These are phyloP conservation scores for Lycophotia porphyrea DNA, from an alignment of 2,888 invertebrate genomes.

Conservation along the genomic window DNA sequence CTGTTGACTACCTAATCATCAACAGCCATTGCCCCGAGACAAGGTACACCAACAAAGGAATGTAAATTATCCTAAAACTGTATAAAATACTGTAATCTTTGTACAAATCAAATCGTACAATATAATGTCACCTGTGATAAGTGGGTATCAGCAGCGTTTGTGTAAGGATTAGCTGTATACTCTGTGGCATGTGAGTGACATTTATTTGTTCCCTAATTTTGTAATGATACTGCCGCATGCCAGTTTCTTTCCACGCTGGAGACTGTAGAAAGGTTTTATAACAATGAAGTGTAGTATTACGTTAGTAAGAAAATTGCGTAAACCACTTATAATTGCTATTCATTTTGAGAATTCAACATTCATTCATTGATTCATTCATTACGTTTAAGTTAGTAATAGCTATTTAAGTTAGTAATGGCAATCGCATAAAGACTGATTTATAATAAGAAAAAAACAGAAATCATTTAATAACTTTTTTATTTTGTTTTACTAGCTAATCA, in stretches of 20 bases:
- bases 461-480: slow-evolving; percentile 6
- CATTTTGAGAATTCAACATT: no score
- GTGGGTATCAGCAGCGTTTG: slow-evolving; percentile 49
- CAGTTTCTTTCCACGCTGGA: slow-evolving; percentile 40
- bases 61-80: slow-evolving; percentile 19
- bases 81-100: slow-evolving; percentile 43
- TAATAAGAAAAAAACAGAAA: slow-evolving; percentile 5
- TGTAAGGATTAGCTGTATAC: slow-evolving; percentile 35
- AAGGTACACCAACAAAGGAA: not conserved
- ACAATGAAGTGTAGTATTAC: slow-evolving; percentile 12
- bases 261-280: not conserved
- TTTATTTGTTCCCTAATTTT: slow-evolving; percentile 41
- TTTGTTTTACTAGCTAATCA: slow-evolving; percentile 33
- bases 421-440: no score
- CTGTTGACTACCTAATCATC: not conserved
- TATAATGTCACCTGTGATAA: slow-evolving; percentile 56
- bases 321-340: not conserved
- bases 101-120: slow-evolving; percentile 49
- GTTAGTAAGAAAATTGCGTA: not conserved
- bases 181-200: slow-evolving; percentile 52
- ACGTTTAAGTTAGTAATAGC: no score
- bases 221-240: not conserved
- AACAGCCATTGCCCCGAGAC: not conserved
- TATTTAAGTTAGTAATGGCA: no score
- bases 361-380: no score